Evolutionary conservation across 2,113 vertebrate genomes (phyloP).

Genomic region (Rutilus rutilus): DNA sequence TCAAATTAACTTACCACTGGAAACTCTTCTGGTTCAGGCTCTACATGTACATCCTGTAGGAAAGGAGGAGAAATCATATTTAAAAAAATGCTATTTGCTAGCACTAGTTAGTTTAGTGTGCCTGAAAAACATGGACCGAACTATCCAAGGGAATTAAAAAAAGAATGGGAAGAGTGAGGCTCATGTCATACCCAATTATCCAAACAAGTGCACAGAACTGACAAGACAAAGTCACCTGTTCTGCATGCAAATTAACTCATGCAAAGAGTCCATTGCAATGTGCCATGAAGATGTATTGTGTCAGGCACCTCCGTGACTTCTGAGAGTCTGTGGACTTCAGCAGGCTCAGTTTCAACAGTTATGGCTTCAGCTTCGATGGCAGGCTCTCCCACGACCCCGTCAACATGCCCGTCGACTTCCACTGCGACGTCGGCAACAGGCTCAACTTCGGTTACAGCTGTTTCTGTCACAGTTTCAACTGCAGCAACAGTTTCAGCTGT

Average conservation of each 20-base stretch:
- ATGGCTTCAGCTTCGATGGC: background rate
- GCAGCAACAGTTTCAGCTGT: conserved; percentile 5
- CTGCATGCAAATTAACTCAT: conserved; percentile 25
- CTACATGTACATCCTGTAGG: background rate
- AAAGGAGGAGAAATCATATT: background rate
- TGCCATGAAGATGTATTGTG: background rate
- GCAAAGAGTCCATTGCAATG: conserved; percentile 19
- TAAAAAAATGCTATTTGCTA: background rate
- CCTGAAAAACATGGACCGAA: background rate
- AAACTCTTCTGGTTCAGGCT: conserved; percentile 2
- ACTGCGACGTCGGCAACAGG: background rate
- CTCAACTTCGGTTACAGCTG: background rate
- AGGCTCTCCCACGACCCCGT: background rate
- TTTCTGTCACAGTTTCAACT: conserved; percentile 6
- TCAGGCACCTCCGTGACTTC: conserved; percentile 27
- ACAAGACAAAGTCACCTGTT: conserved; percentile 7
- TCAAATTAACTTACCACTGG: background rate
- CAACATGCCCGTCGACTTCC: conserved; percentile 3
- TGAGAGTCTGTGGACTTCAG: background rate
- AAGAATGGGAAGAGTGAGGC: background rate
- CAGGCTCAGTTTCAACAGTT: conserved; percentile 21
- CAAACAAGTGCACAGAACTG: conserved; percentile 3
- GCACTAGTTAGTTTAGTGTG: background rate
- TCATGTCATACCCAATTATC: conserved; percentile 4
- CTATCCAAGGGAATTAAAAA: background rate